Evolutionary conservation across 2,113 vertebrate genomes (phyloP), one percentile per base, ranked within the genome.

Genomic region (Ochotona curzoniae): DNA sequence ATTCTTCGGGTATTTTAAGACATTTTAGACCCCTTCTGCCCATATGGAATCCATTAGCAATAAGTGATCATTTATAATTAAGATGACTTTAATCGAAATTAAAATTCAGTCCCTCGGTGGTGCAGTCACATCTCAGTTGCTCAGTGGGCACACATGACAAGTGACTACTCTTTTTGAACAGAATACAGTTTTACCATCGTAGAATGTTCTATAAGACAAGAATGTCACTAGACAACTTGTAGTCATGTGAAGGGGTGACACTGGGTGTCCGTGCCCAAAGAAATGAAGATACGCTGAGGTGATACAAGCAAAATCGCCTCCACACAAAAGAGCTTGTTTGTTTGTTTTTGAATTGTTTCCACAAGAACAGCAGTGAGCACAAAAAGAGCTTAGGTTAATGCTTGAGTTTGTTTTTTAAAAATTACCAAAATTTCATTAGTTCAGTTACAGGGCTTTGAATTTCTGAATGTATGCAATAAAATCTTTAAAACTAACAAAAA

Each of bases 351-450:
- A 44, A 44, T 44, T n/a, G 74, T 13, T 20, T 13, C 5, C 49
- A 14, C 47, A 64, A 30, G 61, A 75, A 71, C 20, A 64, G 1
- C 14, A 13, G 23, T 1, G 21, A 20, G 1, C 35, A 73, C 28
- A 38, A 3, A 44, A 87, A 82, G 30, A 49, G 44, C 35, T 25
- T 30, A 64, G 1, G 1, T 44, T 81, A 35, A 35, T 7, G 25
- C 79, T 73, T 93, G 57, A 69, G 21, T 61, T 79, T n/a, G 74
- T 89, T 87, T 67, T 90, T 57, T 49, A 82, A 82, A 30, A 49
- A 66, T 49, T 32, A 81, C 8, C 20, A 51, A 81, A 12, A 73
- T 38, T 70, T 70, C 21, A 86, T 64, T 64, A 78, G 2, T 2
- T 73, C 25, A 64, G 60, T 85, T 69, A 18, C 12, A 74, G 44